Conservation (phyloP, 2,113 vertebrate species). For the Setophaga petechia region DNA sequence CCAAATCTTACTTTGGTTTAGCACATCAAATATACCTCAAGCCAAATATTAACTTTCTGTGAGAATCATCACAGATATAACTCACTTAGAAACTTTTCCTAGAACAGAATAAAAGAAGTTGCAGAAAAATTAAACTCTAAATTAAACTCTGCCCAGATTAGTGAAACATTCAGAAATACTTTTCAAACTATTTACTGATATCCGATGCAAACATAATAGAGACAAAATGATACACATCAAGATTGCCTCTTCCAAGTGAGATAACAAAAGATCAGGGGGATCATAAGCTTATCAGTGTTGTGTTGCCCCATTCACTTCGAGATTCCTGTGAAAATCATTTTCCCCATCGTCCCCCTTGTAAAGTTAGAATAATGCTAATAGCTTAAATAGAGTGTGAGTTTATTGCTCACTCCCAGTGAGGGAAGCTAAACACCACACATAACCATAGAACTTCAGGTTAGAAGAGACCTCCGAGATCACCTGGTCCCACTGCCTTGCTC, state of each 20-base stretch:
- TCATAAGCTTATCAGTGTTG: background rate
- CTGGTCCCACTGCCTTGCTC: background rate
- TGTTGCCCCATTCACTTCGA: background rate
- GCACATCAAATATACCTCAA: background rate
- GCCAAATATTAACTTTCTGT: background rate
- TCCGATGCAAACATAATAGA: background rate
- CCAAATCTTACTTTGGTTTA: background rate
- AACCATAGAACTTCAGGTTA: background rate
- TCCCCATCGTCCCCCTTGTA: background rate
- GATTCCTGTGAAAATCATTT: background rate
- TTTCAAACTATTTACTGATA: background rate
- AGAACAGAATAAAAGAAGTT: background rate
- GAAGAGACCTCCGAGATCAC: background rate
- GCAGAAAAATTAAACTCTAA: background rate
- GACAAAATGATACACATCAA: background rate
- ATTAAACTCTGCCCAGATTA: background rate
- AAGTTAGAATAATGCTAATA: background rate
- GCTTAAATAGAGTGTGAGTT: background rate
- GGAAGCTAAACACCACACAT: background rate
- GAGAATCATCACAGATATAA: background rate
- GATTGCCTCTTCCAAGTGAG: background rate
- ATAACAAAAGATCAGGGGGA: background rate
- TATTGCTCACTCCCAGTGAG: background rate
- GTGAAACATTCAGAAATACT: background rate
- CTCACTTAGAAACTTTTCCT: background rate